phyloP scores from a whole-genome alignment of 2,888 invertebrate species.

The Nomada hirtipes region DNA sequence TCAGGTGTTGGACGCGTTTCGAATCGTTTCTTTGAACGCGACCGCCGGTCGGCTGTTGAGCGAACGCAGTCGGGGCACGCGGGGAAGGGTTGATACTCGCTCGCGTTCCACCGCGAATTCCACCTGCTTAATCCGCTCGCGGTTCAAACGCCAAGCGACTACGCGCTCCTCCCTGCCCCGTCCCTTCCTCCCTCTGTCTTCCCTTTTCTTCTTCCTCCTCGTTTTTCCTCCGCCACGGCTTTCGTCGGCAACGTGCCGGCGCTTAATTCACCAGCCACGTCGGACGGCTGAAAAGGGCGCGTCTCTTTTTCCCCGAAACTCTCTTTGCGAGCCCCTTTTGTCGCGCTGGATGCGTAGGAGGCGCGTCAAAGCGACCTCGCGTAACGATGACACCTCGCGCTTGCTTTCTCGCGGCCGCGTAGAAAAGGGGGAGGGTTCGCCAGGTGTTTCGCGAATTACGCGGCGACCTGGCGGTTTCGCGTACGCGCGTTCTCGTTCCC shows the following conservation, averaged over 20 bases:
- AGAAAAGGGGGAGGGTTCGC: constrained; percentile 7
- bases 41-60: constrained; percentile 37
- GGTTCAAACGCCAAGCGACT: constrained; percentile 66
- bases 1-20: constrained; percentile 47
- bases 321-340: constrained; percentile 40
- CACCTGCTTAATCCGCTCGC: constrained; percentile 60
- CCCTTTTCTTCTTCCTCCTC: background rate
- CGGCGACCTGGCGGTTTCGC: constrained; percentile 10
- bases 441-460: constrained; percentile 26
- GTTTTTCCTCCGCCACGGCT: constrained; percentile 19
- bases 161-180: constrained; percentile 6
- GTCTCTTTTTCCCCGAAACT: constrained; percentile 36
- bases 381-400: constrained; percentile 56
- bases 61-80: background rate
- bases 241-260: constrained; percentile 47
- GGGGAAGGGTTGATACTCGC: constrained; percentile 12
- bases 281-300: constrained; percentile 66
- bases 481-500: background rate
- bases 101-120: constrained; percentile 54
- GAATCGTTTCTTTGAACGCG: constrained; percentile 42
- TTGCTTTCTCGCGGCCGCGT: constrained; percentile 14
- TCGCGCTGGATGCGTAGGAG: constrained; percentile 57
- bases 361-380: constrained; percentile 65
- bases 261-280: constrained; percentile 61
- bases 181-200: background rate